A percentile compares a stretch with the other conserved stretches of the same genome.
These are phyloP conservation scores for Copsychus sechellarum DNA, from an alignment of 2,113 vertebrate species.

Conservation along the genomic window DNA sequence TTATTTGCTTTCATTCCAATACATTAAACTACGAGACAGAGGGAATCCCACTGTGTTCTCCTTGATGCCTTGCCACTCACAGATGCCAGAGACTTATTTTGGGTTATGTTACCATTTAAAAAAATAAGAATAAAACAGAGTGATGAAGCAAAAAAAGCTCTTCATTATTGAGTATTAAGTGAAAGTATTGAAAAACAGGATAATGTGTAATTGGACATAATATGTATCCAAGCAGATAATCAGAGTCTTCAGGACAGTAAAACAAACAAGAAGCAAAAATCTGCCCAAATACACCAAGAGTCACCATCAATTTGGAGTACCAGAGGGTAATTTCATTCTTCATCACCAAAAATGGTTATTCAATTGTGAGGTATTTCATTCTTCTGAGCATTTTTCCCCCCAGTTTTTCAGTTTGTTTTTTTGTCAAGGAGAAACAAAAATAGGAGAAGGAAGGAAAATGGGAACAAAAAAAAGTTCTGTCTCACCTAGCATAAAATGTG, in stretches of 20 bases:
- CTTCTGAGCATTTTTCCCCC: background rate
- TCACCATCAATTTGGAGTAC: background rate
- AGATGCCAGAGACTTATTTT: background rate
- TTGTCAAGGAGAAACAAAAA: background rate
- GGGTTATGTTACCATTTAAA: background rate
- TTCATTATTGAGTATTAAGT: background rate
- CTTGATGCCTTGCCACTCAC: background rate
- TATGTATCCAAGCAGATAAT: conserved; percentile 3
- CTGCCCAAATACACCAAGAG: conserved; percentile 5
- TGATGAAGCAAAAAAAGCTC: background rate
- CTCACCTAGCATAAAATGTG: background rate
- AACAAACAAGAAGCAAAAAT: conserved; percentile 27
- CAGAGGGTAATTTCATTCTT: background rate
- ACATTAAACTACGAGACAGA: background rate
- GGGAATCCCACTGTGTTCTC: background rate
- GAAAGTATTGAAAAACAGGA: background rate
- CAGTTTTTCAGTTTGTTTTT: conserved; percentile 36
- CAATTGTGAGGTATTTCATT: background rate
- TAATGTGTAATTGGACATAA: conserved; percentile 38
- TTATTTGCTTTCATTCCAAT: background rate
- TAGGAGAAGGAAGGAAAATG: background rate
- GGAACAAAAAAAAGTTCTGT: background rate
- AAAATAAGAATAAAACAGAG: conserved; percentile 24
- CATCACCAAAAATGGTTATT: background rate
- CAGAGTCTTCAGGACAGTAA: conserved; percentile 16